Evolutionary conservation across 2,113 vertebrate genomes (phyloP), one percentile per base, ranked within the genome.

Genomic region (Chloropsis cyanopogon): DNA sequence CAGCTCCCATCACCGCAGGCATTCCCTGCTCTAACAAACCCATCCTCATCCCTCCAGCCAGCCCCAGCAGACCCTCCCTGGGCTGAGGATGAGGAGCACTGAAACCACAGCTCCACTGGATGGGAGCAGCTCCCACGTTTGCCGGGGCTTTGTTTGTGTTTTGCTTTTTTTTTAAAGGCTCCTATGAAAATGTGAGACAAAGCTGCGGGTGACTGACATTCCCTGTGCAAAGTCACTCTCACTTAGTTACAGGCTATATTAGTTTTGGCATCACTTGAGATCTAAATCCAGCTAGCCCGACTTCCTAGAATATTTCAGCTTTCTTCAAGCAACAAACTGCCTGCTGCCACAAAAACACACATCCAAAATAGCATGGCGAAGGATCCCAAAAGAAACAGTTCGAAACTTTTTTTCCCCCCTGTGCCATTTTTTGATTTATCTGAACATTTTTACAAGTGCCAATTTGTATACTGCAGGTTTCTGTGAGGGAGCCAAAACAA

Each of bases 251-350:
- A 80, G 87, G 86, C 87, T 95, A 44, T 88, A 93, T 97, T 97
- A 95, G 92, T 91, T 95, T 97, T 96, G 96, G 94, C 92, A 95
- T 50, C 22, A 4, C 47, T 96, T 46, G 49, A 68, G 66, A 54
- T 95, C 91, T 92, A 94, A 87, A 92, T 96, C 95, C 93, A 91
- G 95, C 86, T 53, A 92, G 90, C 91, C 82, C n/a, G 75, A 75
- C 94, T 97, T 96, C 94, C 95, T 94, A 95, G 92, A 97, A 96
- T 92, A 95, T 95, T 97, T 95, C 60, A 92, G 91, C 87, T 82
- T 91, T 93, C 85, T 88, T 96, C 65, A 92, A 94, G 86, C 87
- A 95, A 94, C 94, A 96, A 96, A 94, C 87, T 94, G 96, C 82
- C 89, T 94, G 92, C 89, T 96, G 92, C 92, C 96, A 89, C 93